A percentile compares a stretch with the other conserved stretches of the same genome.
Evolutionary conservation across 37 sponge, comb jelly and placozoan genomes (phyloP).

Genomic region (Petrosia ficiformis): DNA sequence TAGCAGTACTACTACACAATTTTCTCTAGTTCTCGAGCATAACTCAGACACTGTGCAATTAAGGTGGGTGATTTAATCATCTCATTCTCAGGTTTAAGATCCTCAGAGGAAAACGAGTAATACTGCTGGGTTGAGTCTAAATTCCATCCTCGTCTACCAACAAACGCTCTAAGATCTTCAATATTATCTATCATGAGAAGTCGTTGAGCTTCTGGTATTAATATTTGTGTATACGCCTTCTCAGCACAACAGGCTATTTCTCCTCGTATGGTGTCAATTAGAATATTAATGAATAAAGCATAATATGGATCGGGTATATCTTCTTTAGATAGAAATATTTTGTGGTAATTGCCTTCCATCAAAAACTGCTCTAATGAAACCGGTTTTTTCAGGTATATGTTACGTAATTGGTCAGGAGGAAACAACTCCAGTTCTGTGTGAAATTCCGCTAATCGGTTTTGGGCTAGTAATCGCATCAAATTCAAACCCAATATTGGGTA

Average conservation of each 20-base stretch:
- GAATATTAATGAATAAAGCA: constrained; percentile 84
- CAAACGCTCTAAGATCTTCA: constrained; percentile 46
- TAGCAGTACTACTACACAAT: constrained; percentile 82
- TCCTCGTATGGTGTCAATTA: constrained; percentile 82
- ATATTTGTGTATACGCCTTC: constrained; percentile 60
- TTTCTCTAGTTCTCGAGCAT: constrained; percentile 88
- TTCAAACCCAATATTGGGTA: constrained; percentile 91
- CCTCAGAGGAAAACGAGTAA: constrained; percentile 41
- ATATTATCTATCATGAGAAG: constrained; percentile 50
- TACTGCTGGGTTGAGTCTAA: constrained; percentile 13
- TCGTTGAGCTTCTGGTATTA: constrained; percentile 66
- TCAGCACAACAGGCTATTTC: constrained; percentile 91
- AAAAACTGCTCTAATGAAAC: constrained; percentile 90
- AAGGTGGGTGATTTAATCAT: constrained; percentile 43
- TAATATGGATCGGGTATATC: constrained; percentile 90
- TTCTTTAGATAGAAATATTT: constrained; percentile 85
- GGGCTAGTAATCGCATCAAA: constrained; percentile 81
- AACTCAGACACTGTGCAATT: constrained; percentile 68
- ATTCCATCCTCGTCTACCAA: constrained; percentile 53
- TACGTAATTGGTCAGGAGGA: constrained; percentile 64
- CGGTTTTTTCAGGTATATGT: constrained; percentile 91
- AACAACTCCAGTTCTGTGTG: constrained; percentile 94
- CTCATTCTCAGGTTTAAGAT: constrained; percentile 49
- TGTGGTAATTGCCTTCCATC: constrained; percentile 99
- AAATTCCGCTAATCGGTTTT: constrained; percentile 92